A percentile compares a stretch with the other conserved stretches of the same genome.
These are phyloP conservation scores for Umimayanthus chanpuru DNA, from an alignment of 92 coral and sea anemone genomes.

Conservation along the genomic window DNA sequence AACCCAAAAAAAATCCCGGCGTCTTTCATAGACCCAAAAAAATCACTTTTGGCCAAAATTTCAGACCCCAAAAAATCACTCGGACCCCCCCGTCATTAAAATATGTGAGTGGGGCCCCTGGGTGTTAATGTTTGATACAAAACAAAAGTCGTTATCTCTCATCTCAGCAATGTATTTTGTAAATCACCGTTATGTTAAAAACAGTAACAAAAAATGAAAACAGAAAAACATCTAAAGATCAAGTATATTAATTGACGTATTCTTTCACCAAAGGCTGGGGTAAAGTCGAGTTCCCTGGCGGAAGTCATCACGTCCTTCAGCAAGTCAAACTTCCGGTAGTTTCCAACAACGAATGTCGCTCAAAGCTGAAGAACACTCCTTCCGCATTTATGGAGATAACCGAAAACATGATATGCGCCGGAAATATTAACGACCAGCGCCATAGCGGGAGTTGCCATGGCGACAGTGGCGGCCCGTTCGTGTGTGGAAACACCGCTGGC, in stretches of 20 bases:
- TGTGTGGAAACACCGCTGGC: conserved; percentile 33
- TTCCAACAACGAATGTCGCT: conserved; percentile 26
- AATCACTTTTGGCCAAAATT: too few relatives aligned
- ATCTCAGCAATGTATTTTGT: too few relatives aligned
- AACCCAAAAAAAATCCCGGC: too few relatives aligned
- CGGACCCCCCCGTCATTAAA: too few relatives aligned
- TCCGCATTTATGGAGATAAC: conserved; percentile 23
- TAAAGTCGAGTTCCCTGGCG: conserved; percentile 35
- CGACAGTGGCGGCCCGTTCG: conserved; percentile 46
- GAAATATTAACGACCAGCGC: not conserved
- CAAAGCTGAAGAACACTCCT: conserved; percentile 13
- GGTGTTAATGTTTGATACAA: too few relatives aligned
- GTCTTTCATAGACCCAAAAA: too few relatives aligned
- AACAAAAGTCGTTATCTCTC: too few relatives aligned
- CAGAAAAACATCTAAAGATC: not conserved
- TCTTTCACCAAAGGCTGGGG: conserved; percentile 31
- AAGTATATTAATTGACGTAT: not conserved
- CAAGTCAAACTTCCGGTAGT: conserved; percentile 33
- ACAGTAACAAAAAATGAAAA: too few relatives aligned
- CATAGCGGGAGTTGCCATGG: conserved; percentile 31
- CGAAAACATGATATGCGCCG: conserved; percentile 24
- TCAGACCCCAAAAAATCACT: too few relatives aligned
- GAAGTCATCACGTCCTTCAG: conserved; percentile 36
- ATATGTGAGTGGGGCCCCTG: too few relatives aligned
- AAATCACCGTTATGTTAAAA: too few relatives aligned